Evolutionary conservation across 2,888 invertebrate species (phyloP), one percentile per base, ranked within the genome.

Genomic region (Mythimna albipuncta): DNA sequence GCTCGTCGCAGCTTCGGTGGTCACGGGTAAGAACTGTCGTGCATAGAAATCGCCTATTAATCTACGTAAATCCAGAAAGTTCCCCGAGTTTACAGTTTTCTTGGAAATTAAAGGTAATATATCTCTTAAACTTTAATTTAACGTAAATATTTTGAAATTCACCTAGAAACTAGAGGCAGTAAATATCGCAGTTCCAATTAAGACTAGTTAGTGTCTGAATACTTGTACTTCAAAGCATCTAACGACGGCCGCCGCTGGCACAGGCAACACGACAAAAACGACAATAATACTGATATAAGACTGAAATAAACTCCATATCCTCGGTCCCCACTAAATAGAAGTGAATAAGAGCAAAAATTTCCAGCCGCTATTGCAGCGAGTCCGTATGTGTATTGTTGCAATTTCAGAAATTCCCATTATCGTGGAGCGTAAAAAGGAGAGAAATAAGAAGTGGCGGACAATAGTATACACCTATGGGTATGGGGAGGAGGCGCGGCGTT

Each of bases 341-440:
- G 61, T 73, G 64, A 79, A 84, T 83, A 81, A 82, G 71, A 79
- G 72, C 71, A 81, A 85, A 84, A 72, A 83, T 76, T 77, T 86
- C 75, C 67, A 79, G 88, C 85, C 90, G 89, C 89, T 90, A 90
- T 90, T 91, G 92, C 93, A 89, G 85, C 85, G 88, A 89, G 90
- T 90, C 90, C 91, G 92, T 92, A 91, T 94, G 92, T 94, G 94
- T 94, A 95, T 95, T 95, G 95, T 95, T 94, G 95, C 94, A 94
- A 95, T 96, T 95, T 95, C 93, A 95, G 92, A 95, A 94, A 95
- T 95, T 94, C 94, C 95, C 91, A 95, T 95, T 95, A 95, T 92
- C 88, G 93, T 92, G 84, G 89, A 93, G 93, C 91, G 93, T 90
- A 93, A 93, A 94, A 92, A 92, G 92, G 90, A 92, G 91, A 93